Conservation (phyloP, 2,797 vertebrate species). For the Xenentodon cancila region DNA sequence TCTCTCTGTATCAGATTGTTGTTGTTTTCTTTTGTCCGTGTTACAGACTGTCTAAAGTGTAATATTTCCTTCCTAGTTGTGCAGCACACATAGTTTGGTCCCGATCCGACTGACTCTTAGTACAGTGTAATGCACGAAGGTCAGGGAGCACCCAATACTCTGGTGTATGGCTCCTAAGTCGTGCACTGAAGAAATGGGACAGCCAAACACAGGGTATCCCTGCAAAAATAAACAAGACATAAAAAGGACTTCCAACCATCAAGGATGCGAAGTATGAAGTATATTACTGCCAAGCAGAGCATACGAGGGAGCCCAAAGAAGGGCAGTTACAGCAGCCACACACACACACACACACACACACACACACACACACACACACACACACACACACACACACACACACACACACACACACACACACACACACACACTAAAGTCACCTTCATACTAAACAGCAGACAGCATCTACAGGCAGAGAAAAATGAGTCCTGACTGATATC, state of each 20-base stretch:
- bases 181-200: conserved; percentile 56
- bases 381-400: conserved; percentile 15
- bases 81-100: conserved; percentile 15
- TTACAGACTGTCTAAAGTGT: conserved; percentile 6
- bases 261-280: conserved; percentile 45
- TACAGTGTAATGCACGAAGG: conserved; percentile 30
- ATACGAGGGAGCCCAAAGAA: conserved; percentile 28
- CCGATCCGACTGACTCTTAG: conserved; percentile 14
- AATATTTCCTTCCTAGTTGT: background rate
- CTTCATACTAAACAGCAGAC: conserved; percentile 42
- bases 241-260: conserved; percentile 41
- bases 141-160: conserved; percentile 49
- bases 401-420: background rate
- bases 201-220: conserved; percentile 53
- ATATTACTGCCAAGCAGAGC: conserved; percentile 48
- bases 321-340: background rate
- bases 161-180: conserved; percentile 44
- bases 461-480: conserved; percentile 6
- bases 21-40: conserved; percentile 16
- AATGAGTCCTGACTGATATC: conserved; percentile 8
- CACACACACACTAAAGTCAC: conserved; percentile 40
- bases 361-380: background rate
- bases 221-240: conserved; percentile 34
- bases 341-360: too few species aligned
- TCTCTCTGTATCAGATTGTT: conserved; percentile 25